Evolutionary conservation across 64 coral and sea anemone species (phyloP).

Genomic region (Acropora yongei): DNA sequence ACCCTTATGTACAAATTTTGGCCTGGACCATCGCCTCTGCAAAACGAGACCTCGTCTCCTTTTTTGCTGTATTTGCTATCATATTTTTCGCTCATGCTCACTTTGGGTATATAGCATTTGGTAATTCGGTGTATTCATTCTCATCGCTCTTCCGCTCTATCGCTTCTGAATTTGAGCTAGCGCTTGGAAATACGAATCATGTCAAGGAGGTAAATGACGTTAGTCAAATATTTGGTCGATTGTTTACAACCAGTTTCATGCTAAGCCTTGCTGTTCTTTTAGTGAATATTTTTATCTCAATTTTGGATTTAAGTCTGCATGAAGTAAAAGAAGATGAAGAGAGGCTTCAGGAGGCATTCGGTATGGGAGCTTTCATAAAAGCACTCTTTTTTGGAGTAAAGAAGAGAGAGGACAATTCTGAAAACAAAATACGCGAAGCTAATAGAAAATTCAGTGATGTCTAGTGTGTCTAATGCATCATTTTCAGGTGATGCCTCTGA

Average conservation of each 20-base stretch:
- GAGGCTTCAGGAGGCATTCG: neutral
- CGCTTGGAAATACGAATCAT: neutral
- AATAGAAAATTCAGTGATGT: neutral
- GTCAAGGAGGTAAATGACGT: neutral
- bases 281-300: constrained; percentile 26
- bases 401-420: neutral
- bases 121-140: neutral
- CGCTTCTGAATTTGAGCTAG: constrained; percentile 4
- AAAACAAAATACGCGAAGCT: neutral
- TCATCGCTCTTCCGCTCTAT: neutral
- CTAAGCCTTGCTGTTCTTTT: constrained; percentile 24
- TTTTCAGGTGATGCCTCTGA: too few species aligned
- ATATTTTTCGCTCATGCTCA: constrained; percentile 6
- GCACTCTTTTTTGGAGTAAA: neutral
- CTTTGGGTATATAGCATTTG: constrained; percentile 30
- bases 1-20: constrained; percentile 12
- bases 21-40: neutral
- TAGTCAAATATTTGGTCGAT: neutral
- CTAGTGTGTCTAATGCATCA: neutral
- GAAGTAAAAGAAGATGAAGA: constrained; percentile 21
- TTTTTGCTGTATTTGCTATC: neutral
- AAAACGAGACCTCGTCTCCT: neutral
- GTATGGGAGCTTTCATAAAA: neutral
- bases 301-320: constrained; percentile 22
- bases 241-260: constrained; percentile 26